These are phyloP conservation scores for Perca fluviatilis DNA, from an alignment of 2,113 vertebrate species.

Conservation along the genomic window DNA sequence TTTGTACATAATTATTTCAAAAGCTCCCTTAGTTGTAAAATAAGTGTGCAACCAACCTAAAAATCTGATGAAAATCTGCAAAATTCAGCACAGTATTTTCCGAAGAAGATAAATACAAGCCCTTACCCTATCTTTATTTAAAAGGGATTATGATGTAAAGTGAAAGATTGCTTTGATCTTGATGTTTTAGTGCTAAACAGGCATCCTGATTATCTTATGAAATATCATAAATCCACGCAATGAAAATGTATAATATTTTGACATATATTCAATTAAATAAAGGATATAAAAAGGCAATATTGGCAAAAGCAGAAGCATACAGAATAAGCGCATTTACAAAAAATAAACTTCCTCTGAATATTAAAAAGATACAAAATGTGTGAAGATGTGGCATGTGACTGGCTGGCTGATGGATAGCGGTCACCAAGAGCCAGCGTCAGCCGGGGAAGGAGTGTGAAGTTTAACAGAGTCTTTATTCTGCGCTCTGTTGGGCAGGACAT, in stretches of 20 bases:
- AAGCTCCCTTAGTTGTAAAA: constrained; percentile 74
- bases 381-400: constrained; percentile 60
- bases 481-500: not conserved
- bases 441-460: constrained; percentile 41
- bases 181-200: constrained; percentile 44
- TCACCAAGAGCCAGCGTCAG: constrained; percentile 18
- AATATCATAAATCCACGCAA: constrained; percentile 33
- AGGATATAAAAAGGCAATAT: constrained; percentile 69
- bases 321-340: constrained; percentile 69
- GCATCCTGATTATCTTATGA: constrained; percentile 39
- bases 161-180: constrained; percentile 63
- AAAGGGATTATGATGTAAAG: constrained; percentile 46
- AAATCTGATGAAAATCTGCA: constrained; percentile 48
- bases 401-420: constrained; percentile 8
- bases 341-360: constrained; percentile 65
- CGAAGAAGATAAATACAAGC: constrained; percentile 51
- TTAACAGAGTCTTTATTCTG: constrained; percentile 56
- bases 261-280: constrained; percentile 79
- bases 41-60: constrained; percentile 59
- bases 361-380: constrained; percentile 61
- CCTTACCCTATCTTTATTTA: constrained; percentile 31
- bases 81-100: constrained; percentile 47
- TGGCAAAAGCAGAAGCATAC: constrained; percentile 67
- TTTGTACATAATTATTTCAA: constrained; percentile 75
- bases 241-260: constrained; percentile 56